Evolutionary conservation across 92 coral and sea anemone genomes (phyloP).

Genomic region (Palythoa caribaeorum): DNA sequence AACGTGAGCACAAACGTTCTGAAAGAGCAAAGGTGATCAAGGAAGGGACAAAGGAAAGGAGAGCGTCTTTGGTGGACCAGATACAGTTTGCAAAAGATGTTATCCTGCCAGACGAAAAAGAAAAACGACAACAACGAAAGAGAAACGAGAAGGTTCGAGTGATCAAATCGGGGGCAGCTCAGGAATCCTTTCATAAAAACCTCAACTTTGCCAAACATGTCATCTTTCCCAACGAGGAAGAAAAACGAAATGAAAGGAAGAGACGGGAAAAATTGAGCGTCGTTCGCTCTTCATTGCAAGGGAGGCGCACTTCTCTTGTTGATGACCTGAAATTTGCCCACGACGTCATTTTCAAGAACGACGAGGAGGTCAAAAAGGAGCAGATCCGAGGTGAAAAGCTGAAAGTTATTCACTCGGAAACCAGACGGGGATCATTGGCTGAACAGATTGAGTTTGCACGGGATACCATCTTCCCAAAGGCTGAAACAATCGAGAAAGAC

Average conservation of each 20-base stretch:
- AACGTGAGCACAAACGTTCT: neutral
- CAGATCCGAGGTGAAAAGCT: conserved; percentile 8
- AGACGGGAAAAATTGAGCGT: conserved; percentile 10
- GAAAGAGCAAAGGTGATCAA: conserved; percentile 25
- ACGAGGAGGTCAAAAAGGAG: neutral
- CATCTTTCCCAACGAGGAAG: neutral
- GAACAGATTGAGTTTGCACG: conserved; percentile 3
- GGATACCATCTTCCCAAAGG: conserved; percentile 3
- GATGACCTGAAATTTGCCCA: conserved; percentile 21
- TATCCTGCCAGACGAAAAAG: neutral
- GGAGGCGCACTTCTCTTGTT: conserved; percentile 27
- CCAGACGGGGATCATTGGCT: conserved; percentile 9
- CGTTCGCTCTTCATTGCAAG: neutral
- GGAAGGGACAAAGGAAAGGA: neutral
- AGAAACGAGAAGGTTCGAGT: conserved; percentile 13
- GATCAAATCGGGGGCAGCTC: neutral
- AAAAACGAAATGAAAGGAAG: conserved; percentile 3
- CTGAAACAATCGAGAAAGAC: neutral
- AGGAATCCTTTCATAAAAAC: neutral
- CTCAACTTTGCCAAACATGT: conserved; percentile 3
- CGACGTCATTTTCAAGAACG: neutral
- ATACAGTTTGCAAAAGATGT: neutral
- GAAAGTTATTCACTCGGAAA: conserved; percentile 22
- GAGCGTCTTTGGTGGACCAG: conserved; percentile 1
- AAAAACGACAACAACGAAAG: neutral